Evolutionary conservation across 1,140 invertebrate genomes (phyloP).

Genomic region (Chymomyza costata): DNA sequence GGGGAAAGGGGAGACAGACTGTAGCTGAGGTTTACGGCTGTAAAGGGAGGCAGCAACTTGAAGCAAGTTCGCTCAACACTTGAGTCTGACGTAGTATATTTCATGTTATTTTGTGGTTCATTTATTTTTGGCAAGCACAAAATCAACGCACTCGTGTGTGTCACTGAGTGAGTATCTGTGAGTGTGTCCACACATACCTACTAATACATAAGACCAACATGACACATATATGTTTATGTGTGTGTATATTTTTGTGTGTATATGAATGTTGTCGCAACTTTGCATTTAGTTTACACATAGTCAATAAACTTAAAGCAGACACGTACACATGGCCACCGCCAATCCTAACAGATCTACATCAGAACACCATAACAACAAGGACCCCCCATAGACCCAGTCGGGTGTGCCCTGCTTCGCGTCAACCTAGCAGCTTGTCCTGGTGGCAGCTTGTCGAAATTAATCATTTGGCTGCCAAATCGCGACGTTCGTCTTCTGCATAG

Average conservation of each 20-base stretch:
- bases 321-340: slow-evolving; percentile 31
- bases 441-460: slow-evolving; percentile 71
- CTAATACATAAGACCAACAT: too few relatives aligned
- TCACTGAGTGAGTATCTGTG: too few relatives aligned
- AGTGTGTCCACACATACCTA: too few relatives aligned
- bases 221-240: too few relatives aligned
- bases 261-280: slow-evolving; percentile 29
- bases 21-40: slow-evolving; percentile 16
- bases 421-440: slow-evolving; percentile 53
- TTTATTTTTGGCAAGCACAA: slow-evolving; percentile 59
- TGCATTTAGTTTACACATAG: slow-evolving; percentile 53
- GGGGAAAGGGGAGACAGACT: not conserved
- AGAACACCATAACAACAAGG: too few relatives aligned
- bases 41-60: slow-evolving; percentile 1
- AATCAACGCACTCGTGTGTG: too few relatives aligned
- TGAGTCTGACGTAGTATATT: slow-evolving; percentile 3
- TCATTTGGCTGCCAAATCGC: slow-evolving; percentile 62
- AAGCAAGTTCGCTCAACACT: slow-evolving; percentile 11
- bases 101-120: slow-evolving; percentile 55
- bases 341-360: too few relatives aligned
- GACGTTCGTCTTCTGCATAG: slow-evolving; percentile 7
- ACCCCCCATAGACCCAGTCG: too few relatives aligned
- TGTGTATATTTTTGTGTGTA: too few relatives aligned
- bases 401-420: slow-evolving; percentile 4
- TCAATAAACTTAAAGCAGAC: slow-evolving; percentile 48